A percentile compares a stretch with the other conserved stretches of the same genome.
Evolutionary conservation across 1,140 invertebrate genomes (phyloP).

Genomic region (Conus betulinus): DNA sequence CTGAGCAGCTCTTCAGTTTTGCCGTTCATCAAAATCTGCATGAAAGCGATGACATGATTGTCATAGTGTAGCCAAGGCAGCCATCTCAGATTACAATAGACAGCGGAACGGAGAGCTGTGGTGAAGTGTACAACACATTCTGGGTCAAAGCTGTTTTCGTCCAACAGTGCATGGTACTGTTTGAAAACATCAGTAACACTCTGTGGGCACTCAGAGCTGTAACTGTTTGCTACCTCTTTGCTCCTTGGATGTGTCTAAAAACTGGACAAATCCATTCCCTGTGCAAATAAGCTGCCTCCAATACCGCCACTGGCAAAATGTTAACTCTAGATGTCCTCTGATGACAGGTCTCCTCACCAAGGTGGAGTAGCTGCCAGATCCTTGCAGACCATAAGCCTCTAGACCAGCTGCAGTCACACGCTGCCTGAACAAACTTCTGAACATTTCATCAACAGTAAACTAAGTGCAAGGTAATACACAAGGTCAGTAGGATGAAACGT

Average conservation of each 20-base stretch:
- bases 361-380: neutral
- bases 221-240: neutral
- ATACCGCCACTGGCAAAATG: constrained; percentile 4
- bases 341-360: neutral
- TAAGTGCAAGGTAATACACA: no score
- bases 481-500: no score
- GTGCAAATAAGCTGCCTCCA: neutral
- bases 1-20: constrained; percentile 10
- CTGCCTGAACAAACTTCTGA: neutral
- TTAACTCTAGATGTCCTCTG: neutral
- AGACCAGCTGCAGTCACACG: neutral
- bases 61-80: constrained; percentile 41
- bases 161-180: constrained; percentile 1
- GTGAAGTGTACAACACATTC: constrained; percentile 7
- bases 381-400: neutral
- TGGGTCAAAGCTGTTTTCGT: constrained; percentile 10
- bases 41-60: constrained; percentile 31
- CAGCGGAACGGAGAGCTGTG: constrained; percentile 1
- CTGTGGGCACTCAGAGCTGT: neutral
- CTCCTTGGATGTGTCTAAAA: neutral
- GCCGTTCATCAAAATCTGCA: constrained; percentile 44
- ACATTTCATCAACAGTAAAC: neutral
- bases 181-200: constrained; percentile 14
- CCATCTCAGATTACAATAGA: constrained; percentile 19
- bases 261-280: neutral